A percentile compares a stretch with the other conserved stretches of the same genome.
Evolutionary conservation across 2,113 vertebrate species (phyloP).

Genomic region (Peromyscus maniculatus): DNA sequence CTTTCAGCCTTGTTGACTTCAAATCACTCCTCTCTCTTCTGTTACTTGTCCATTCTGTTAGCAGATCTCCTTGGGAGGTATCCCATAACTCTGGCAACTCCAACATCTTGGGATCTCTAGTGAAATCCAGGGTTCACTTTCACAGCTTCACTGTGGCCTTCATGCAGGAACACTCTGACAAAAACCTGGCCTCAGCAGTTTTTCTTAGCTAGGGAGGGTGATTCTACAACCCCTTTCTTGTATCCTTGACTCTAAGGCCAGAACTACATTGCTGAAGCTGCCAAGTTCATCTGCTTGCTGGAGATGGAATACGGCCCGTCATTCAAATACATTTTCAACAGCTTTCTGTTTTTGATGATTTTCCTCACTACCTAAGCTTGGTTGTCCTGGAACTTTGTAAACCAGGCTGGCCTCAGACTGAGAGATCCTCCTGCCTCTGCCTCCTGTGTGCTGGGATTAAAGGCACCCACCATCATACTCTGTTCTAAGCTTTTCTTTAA

Average conservation of each 20-base stretch:
- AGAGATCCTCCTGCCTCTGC: not conserved
- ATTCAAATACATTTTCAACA: not conserved
- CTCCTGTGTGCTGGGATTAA: not conserved
- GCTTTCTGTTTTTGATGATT: not conserved
- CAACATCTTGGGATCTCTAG: not conserved
- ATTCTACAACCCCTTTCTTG: not conserved
- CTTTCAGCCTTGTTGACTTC: not conserved
- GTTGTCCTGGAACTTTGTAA: not conserved
- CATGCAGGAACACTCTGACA: no score
- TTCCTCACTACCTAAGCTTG: not conserved
- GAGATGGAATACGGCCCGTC: not conserved
- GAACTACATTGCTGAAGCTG: not conserved
- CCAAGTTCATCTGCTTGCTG: not conserved
- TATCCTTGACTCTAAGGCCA: not conserved
- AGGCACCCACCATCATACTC: not conserved
- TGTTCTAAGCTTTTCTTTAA: not conserved
- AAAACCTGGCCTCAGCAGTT: not conserved
- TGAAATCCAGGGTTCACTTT: not conserved
- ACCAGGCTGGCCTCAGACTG: not conserved
- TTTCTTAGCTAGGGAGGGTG: not conserved
- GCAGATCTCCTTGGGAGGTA: not conserved
- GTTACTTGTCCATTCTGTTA: not conserved
- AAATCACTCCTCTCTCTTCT: not conserved
- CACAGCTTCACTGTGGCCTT: no score
- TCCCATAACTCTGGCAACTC: not conserved